Conservation (phyloP, 2,888 invertebrate species). For the Torymus tubicola region DNA sequence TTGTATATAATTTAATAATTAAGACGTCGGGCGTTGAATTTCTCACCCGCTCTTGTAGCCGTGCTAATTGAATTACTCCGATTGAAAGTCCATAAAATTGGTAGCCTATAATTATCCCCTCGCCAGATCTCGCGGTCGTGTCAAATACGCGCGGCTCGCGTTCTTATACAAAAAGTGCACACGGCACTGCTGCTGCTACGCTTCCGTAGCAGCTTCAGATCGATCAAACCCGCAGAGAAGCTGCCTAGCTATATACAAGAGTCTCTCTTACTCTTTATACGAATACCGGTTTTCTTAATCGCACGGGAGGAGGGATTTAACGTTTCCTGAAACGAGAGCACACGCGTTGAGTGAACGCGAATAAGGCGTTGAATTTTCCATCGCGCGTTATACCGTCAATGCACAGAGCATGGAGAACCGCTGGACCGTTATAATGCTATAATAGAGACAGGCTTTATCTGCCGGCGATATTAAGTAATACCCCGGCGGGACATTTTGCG, state of each 20-base stretch:
- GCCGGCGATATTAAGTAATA: constrained; percentile 36
- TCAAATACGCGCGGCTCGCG: no score
- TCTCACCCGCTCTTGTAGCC: no score
- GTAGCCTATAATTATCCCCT: no score
- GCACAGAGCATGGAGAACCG: no score
- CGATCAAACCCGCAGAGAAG: background rate
- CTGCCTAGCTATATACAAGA: constrained; percentile 20
- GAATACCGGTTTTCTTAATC: constrained; percentile 45
- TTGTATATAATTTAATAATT: no score
- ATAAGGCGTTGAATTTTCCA: constrained; percentile 35
- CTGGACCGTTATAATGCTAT: background rate
- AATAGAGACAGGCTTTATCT: constrained; percentile 17
- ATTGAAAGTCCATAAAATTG: no score
- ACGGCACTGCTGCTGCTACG: no score
- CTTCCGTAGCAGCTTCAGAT: no score
- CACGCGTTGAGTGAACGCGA: constrained; percentile 25
- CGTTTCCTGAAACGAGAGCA: constrained; percentile 46
- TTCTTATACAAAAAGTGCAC: no score
- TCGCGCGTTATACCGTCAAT: background rate
- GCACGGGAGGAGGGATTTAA: constrained; percentile 4
- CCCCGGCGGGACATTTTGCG: constrained; percentile 3
- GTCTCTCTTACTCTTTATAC: no score
- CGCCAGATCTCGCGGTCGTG: background rate
- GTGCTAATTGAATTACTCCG: no score
- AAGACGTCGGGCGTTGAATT: no score